Evolutionary conservation across 2,888 invertebrate genomes (phyloP).

Genomic region (Drosophila aldrichi): DNA sequence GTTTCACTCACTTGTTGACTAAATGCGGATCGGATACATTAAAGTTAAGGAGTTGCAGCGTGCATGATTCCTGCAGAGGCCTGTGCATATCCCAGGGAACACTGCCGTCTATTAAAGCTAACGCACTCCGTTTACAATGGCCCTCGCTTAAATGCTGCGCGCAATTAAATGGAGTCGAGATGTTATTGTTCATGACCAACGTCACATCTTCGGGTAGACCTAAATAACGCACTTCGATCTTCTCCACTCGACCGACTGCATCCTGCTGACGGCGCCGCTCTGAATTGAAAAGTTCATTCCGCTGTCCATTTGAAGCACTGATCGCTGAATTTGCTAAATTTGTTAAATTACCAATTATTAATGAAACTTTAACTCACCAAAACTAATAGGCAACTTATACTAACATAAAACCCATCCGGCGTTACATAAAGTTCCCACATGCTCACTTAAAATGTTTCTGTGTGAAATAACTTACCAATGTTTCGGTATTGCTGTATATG

Average conservation of each 20-base stretch:
- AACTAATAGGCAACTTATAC: neutral
- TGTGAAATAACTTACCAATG: constrained; percentile 36
- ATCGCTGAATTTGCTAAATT: constrained; percentile 40
- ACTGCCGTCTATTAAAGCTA: constrained; percentile 92
- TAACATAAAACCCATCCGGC: constrained; percentile 15
- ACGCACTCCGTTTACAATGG: constrained; percentile 89
- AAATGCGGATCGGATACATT: constrained; percentile 84
- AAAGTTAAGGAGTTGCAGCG: constrained; percentile 87
- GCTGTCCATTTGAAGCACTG: constrained; percentile 85
- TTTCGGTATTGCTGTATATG: constrained; percentile 58
- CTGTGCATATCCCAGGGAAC: constrained; percentile 96
- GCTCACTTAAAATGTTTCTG: neutral
- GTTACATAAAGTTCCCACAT: constrained; percentile 57
- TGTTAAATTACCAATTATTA: neutral
- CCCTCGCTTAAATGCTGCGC: constrained; percentile 93
- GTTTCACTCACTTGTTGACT: constrained; percentile 81
- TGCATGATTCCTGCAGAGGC: constrained; percentile 90
- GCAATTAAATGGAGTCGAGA: constrained; percentile 97
- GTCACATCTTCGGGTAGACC: constrained; percentile 91
- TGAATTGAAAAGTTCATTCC: constrained; percentile 90
- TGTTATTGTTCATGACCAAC: constrained; percentile 94
- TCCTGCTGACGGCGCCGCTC: constrained; percentile 92
- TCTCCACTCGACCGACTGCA: constrained; percentile 93
- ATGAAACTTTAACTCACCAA: neutral
- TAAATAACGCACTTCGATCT: constrained; percentile 93